phyloP scores from a whole-genome alignment of 2,797 vertebrate genomes.

The Anniella stebbinsi region DNA sequence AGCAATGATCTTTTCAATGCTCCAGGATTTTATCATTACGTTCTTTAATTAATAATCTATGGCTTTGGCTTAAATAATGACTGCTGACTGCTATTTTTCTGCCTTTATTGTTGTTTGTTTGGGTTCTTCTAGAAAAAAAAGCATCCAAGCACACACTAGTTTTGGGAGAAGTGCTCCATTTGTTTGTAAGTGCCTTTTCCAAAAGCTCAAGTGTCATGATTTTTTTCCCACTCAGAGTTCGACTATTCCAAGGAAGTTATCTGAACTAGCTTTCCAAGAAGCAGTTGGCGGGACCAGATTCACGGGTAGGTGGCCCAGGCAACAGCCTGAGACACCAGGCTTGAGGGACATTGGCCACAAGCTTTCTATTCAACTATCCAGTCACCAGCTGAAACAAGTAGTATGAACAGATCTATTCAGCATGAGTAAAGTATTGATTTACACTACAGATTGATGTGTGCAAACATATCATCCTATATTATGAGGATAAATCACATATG shows the following conservation, averaged over 20 bases:
- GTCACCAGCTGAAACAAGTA: neutral
- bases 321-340: neutral
- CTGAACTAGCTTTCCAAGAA: neutral
- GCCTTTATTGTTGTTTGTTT: constrained; percentile 47
- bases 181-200: constrained; percentile 14
- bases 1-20: constrained; percentile 70
- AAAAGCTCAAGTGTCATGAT: neutral
- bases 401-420: neutral
- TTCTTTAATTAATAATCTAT: constrained; percentile 63
- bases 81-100: constrained; percentile 40
- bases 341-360: neutral
- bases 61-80: constrained; percentile 61
- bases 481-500: neutral
- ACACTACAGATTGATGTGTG: no score
- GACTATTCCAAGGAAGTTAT: neutral
- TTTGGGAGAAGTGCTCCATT: constrained; percentile 42
- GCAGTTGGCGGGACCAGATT: neutral
- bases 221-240: neutral
- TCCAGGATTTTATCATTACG: constrained; percentile 73
- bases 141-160: neutral
- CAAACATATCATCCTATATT: neutral
- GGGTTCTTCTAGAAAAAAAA: constrained; percentile 15
- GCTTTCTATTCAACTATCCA: neutral
- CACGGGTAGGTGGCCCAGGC: neutral
- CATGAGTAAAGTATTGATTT: no score